Conservation (phyloP, 2,113 vertebrate species). For the Peromyscus maniculatus region DNA sequence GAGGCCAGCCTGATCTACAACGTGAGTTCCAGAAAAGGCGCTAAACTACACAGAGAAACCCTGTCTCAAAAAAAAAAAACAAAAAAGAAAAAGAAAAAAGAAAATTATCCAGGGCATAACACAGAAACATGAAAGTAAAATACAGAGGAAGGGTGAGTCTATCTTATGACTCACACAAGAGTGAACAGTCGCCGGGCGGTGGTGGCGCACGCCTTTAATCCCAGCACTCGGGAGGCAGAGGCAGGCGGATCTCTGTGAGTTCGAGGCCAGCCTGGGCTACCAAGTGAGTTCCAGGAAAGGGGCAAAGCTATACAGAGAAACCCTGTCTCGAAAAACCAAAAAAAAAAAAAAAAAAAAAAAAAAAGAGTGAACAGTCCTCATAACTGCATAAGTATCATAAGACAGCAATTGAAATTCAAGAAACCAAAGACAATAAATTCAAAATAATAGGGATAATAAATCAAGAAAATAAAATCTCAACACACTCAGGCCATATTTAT, state of each 20-base stretch:
- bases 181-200: neutral
- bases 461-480: neutral
- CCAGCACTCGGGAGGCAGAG: too few relatives aligned
- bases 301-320: too few relatives aligned
- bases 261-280: too few relatives aligned
- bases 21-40: too few relatives aligned
- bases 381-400: neutral
- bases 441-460: neutral
- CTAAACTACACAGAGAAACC: too few relatives aligned
- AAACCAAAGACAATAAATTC: slow-evolving; percentile 41
- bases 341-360: too few relatives aligned
- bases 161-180: neutral
- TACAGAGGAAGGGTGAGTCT: neutral
- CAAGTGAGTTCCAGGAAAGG: too few relatives aligned
- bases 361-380: neutral
- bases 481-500: neutral
- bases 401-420: neutral
- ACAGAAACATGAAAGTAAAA: neutral
- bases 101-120: neutral
- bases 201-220: too few relatives aligned
- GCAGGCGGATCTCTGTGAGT: too few relatives aligned
- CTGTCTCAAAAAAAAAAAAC: too few relatives aligned
- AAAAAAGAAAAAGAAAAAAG: neutral
- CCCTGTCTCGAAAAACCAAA: too few relatives aligned
- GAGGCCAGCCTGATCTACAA: too few relatives aligned